Evolutionary conservation across 1,140 invertebrate species (phyloP).

Genomic region (Heterodera carotae): DNA sequence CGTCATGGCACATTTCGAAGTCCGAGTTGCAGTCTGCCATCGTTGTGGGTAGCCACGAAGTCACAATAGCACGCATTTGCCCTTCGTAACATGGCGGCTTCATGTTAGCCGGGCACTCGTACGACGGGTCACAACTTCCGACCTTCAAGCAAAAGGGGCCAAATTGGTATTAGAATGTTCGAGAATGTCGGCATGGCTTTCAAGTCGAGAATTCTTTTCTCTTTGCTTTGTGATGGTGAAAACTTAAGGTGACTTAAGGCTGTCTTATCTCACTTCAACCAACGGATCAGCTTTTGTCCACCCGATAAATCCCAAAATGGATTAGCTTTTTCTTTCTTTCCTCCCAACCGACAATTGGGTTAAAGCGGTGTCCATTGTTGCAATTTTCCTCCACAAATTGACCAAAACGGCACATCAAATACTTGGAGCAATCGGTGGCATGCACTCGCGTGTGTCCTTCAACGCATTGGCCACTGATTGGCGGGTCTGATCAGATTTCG

Average conservation of each 20-base stretch:
- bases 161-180: too few species aligned
- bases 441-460: constrained; percentile 26
- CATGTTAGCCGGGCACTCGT: background rate
- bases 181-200: too few species aligned
- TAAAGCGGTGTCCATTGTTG: constrained; percentile 37
- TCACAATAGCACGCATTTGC: constrained; percentile 19
- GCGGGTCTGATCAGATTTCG: constrained; percentile 1
- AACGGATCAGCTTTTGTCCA: too few species aligned
- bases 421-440: constrained; percentile 34
- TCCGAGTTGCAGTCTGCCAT: constrained; percentile 17
- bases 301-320: too few species aligned
- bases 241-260: too few species aligned
- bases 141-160: constrained; percentile 18
- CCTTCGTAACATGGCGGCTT: constrained; percentile 31
- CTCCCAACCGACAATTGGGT: constrained; percentile 15
- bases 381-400: constrained; percentile 39
- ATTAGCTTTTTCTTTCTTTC: background rate
- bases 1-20: constrained; percentile 33
- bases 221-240: too few species aligned
- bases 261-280: too few species aligned
- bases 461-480: constrained; percentile 13
- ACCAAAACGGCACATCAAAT: constrained; percentile 36
- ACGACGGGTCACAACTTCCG: constrained; percentile 32
- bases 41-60: constrained; percentile 10
- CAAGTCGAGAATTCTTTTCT: too few species aligned